Conservation (phyloP, 2,113 vertebrate species). For the cattle (Bos taurus) region ARS-UCD2.0 NC_037329.1:21103001-21103500, state of each 20-base stretch:
- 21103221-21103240: not conserved
- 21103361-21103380: not conserved
- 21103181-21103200: constrained; percentile 14
- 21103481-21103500: not conserved
- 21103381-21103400: not conserved
- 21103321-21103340: not conserved
- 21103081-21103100: not conserved
- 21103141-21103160: not conserved
- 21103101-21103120: constrained; percentile 4
- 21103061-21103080: not conserved
- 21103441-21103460: not conserved
- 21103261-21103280: not conserved
- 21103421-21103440: not conserved
- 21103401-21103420: not conserved
- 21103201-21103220: not conserved
- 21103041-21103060: not conserved
- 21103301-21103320: not conserved
- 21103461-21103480: not conserved
- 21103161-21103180: not conserved
- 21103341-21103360: not conserved
- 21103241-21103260: not conserved
- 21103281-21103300: not conserved
- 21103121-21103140: not conserved
- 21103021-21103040: not conserved
- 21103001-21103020: not conserved